These are phyloP conservation scores for Calcarius lapponicus DNA, from an alignment of 2,797 vertebrate species.

Conservation along the genomic window DNA sequence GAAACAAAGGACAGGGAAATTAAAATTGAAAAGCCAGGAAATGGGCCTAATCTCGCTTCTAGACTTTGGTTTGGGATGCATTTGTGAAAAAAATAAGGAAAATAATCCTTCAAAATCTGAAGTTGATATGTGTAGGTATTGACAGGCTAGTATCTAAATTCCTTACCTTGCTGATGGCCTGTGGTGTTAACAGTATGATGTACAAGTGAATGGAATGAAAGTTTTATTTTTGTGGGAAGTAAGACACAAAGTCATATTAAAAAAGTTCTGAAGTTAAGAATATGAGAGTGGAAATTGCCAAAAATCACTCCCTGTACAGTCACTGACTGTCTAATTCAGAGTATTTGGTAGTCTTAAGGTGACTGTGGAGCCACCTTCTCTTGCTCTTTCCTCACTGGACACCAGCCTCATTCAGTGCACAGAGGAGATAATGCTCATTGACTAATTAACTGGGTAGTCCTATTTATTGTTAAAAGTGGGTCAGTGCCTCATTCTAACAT, in stretches of 20 bases:
- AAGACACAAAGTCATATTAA: neutral
- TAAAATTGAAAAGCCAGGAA: neutral
- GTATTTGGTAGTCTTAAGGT: neutral
- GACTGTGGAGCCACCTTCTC: neutral
- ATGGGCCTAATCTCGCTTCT: neutral
- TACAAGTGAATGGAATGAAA: neutral
- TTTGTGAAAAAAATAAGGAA: neutral
- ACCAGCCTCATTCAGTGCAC: neutral
- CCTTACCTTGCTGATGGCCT: neutral
- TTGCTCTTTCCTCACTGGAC: neutral
- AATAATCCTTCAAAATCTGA: neutral
- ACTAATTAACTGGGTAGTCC: conserved; percentile 60
- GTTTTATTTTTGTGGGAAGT: neutral
- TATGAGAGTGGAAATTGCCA: neutral
- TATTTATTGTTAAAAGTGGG: conserved; percentile 67
- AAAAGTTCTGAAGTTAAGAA: neutral
- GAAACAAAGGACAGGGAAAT: neutral
- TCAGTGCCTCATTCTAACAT: conserved; percentile 56
- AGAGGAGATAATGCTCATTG: conserved; percentile 41
- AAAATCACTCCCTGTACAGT: neutral
- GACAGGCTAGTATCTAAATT: neutral
- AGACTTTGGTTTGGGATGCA: neutral
- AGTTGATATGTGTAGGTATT: neutral
- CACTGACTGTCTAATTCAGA: neutral
- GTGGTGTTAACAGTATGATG: neutral